Conservation (phyloP, 1,140 invertebrate genomes). For the Brachionus asplanchnoidis region DNA sequence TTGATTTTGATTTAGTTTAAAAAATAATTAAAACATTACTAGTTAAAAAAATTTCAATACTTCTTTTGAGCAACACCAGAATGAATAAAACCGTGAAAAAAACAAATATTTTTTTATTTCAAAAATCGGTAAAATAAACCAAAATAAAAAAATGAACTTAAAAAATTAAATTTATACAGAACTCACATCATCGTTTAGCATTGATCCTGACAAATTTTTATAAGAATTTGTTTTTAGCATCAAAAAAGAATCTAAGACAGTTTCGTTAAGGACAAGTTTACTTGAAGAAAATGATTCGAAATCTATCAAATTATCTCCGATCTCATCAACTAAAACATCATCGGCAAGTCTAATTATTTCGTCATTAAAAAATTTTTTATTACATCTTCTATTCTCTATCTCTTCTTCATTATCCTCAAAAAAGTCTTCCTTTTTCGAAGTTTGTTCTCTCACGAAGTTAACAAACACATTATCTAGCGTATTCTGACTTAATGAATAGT, state of each 20-base stretch:
- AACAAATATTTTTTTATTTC: too few species aligned
- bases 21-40: too few species aligned
- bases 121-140: too few species aligned
- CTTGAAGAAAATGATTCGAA: neutral
- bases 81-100: too few species aligned
- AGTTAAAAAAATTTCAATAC: too few species aligned
- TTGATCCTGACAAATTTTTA: neutral
- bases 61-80: too few species aligned
- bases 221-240: neutral
- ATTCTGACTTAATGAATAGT: constrained; percentile 60
- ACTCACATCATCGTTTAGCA: constrained; percentile 1
- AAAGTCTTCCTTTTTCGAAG: neutral
- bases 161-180: neutral
- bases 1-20: too few species aligned
- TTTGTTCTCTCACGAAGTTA: constrained; percentile 34
- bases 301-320: neutral
- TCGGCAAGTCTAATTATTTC: neutral
- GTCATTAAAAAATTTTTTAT: constrained; percentile 3
- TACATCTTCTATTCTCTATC: constrained; percentile 4
- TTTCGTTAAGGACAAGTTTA: neutral
- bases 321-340: neutral
- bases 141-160: too few species aligned
- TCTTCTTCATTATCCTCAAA: neutral
- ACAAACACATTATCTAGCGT: constrained; percentile 58
- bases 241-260: neutral